These are phyloP conservation scores for Rhea americana DNA, from an alignment of 2,113 vertebrate genomes.

Conservation along the genomic window DNA sequence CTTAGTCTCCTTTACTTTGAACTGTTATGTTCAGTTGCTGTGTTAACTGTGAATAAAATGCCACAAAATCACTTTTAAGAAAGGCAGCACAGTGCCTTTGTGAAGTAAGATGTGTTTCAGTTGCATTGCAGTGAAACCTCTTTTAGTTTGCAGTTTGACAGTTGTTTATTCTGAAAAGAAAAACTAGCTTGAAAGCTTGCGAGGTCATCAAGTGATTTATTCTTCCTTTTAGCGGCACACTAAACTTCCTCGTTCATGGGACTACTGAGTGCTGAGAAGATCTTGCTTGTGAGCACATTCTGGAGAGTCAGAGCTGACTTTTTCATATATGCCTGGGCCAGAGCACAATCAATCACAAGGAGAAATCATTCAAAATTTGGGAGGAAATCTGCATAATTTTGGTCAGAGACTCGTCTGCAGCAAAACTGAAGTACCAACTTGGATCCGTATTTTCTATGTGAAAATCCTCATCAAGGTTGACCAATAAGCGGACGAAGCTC, in stretches of 20 bases:
- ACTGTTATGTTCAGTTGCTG: not conserved
- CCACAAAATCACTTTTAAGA: not conserved
- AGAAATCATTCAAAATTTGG: not conserved
- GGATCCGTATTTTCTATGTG: accelerated
- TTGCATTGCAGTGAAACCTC: not conserved
- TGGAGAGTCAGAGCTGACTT: not conserved
- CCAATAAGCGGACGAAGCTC: not conserved
- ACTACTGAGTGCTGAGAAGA: accelerated
- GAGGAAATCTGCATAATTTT: not conserved
- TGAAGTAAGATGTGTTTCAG: not conserved
- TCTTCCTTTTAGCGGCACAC: not conserved
- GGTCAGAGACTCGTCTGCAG: not conserved
- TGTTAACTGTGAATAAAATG: not conserved
- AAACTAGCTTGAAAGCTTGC: not conserved
- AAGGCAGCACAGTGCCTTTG: not conserved
- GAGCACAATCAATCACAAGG: not conserved
- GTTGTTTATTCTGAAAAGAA: not conserved
- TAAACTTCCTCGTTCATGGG: not conserved
- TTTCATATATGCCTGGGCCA: not conserved
- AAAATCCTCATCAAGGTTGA: not conserved
- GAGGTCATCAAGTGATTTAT: accelerated
- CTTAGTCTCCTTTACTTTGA: not conserved
- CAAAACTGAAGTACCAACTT: not conserved
- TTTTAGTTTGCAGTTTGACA: not conserved
- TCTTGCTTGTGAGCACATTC: accelerated